phyloP scores from a whole-genome alignment of 2,888 invertebrate species.

The Philonicus albiceps region DNA sequence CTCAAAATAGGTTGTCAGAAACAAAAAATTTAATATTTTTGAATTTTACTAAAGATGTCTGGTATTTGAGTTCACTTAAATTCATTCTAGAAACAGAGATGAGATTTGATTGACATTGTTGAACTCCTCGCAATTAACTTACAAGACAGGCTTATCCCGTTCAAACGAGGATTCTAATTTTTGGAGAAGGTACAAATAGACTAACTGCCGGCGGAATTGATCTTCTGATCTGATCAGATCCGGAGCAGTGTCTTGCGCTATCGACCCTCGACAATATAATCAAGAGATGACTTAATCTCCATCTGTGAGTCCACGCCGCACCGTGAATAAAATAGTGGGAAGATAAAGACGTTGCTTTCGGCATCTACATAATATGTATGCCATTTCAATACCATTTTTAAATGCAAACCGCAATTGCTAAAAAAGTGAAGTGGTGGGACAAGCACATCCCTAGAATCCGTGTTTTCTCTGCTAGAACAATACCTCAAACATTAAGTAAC shows the following conservation, averaged over 20 bases:
- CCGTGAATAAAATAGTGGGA: background rate
- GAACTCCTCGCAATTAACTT: background rate
- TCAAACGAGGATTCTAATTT: background rate
- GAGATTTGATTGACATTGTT: background rate
- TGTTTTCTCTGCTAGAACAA: background rate
- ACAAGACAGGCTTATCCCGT: background rate
- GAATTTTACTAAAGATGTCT: too few species aligned
- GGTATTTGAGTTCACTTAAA: too few species aligned
- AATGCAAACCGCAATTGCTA: background rate
- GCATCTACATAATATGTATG: constrained; percentile 7
- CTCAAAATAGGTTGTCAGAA: too few species aligned
- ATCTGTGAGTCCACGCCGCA: background rate
- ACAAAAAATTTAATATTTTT: too few species aligned
- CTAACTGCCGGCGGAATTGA: background rate
- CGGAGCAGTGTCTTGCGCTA: background rate
- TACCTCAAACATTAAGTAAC: constrained; percentile 9
- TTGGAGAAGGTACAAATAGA: background rate
- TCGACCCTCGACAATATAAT: constrained; percentile 1
- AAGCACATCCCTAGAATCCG: background rate
- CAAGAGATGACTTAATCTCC: background rate
- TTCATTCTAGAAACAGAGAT: background rate
- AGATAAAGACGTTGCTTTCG: background rate
- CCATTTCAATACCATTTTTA: constrained; percentile 6
- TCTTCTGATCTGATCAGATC: background rate
- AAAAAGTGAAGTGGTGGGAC: background rate